A percentile compares a stretch with the other conserved stretches of the same genome.
Conservation (phyloP, 2,113 vertebrate species). For the Caranx melampygus region DNA sequence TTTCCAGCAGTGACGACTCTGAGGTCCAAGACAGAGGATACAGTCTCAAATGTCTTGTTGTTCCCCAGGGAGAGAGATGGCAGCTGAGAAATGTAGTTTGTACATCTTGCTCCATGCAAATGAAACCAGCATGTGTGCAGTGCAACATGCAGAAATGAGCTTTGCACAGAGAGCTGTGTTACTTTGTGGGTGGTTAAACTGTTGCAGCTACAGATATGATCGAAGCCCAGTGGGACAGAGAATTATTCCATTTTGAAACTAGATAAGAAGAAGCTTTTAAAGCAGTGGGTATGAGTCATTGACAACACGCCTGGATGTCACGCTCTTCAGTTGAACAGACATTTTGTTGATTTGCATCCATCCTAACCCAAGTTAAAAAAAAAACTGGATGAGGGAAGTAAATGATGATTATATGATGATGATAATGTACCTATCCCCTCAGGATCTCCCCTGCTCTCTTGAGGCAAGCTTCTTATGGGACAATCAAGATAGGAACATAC, state of each 20-base stretch:
- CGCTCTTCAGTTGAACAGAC: background rate
- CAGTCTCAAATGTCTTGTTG: too few species aligned
- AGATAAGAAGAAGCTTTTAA: background rate
- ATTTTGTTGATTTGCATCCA: background rate
- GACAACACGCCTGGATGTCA: background rate
- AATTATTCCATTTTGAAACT: background rate
- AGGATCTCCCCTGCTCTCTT: slow-evolving; percentile 95
- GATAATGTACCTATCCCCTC: background rate
- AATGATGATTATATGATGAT: background rate
- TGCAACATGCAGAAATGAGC: background rate
- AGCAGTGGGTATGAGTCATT: background rate
- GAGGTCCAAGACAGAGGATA: background rate
- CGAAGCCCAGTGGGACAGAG: background rate
- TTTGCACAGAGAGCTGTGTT: background rate
- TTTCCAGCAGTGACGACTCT: too few species aligned
- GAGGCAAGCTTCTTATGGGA: slow-evolving; percentile 95
- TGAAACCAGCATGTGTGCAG: slow-evolving; percentile 6
- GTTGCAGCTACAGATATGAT: slow-evolving; percentile 13
- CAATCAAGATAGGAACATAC: slow-evolving; percentile 98
- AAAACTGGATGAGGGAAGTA: background rate
- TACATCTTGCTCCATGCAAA: background rate
- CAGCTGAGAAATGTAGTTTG: background rate
- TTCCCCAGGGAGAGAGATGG: background rate
- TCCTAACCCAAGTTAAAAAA: background rate
- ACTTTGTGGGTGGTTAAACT: slow-evolving; percentile 22